Base-by-base conservation (phyloP, 2,797 vertebrate genomes). In the Cephalopachus bancanus region DNA sequence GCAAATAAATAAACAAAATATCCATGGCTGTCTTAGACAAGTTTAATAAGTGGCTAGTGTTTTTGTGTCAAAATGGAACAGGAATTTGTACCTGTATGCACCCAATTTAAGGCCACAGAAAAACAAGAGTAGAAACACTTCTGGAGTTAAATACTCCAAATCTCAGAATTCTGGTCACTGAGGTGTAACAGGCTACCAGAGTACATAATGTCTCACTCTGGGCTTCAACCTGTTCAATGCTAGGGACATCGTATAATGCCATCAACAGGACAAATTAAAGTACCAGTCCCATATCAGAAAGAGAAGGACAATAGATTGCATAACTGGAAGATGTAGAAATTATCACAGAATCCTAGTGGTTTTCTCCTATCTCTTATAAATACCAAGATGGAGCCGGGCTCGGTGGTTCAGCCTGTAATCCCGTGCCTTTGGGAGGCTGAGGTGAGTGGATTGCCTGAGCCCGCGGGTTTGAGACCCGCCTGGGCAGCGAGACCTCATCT, bases 1-100 rank as follows among this genome's bases (percentile, higher is more conserved):
- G 37, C 3, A 37, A 37, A 37, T 37, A 37, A 94, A 71, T 71
- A 93, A 83, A 94, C 30, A 90, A 89, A 95, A 87, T 6, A 84
- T 93, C 33, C n/a, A 87, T 5, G 17, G 60, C 49, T 93, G 20
- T 14, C 14, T 51, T 74, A 90, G 2, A 79, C 8, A 11, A 91
- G 7, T 59, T 87, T 24, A 92, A 60, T 76, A 86, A 67, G 5
- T 22, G 14, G 20, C 19, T 92, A 87, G 64, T 7, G 51, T 37
- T 69, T 94, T 1, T 81, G 8, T 60, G 33, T 88, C 19, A 57
- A 91, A 91, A 83, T 53, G 22, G 51, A 74, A 84, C n/a, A 80
- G 8, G 49, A 22, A 76, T 91, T 51, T 72, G 53, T 64, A 71
- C 12, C 60, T 91, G 3, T 57, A 55, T 5, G n/a, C 14, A 86